Conservation (phyloP, 37 sponge, comb jelly and placozoan genomes). For the Theonella swinhoei region DNA sequence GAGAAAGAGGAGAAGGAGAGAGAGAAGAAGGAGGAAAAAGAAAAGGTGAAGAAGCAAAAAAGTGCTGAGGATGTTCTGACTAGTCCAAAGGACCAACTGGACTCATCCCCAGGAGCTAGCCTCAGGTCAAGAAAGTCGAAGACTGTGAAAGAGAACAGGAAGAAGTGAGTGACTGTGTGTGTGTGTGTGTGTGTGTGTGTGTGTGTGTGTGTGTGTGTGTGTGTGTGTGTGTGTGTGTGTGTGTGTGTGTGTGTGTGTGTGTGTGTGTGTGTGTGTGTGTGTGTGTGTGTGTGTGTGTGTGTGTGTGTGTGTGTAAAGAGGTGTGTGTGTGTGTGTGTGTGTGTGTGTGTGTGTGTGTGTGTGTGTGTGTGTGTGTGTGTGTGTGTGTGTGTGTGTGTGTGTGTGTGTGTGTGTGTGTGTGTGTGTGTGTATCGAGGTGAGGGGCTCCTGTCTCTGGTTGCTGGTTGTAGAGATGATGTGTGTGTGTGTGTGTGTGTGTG, state of each 20-base stretch:
- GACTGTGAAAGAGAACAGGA: neutral
- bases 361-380: neutral
- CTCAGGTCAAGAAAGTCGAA: neutral
- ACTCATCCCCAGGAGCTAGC: neutral
- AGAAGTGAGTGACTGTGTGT: conserved; percentile 1
- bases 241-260: conserved; percentile 60
- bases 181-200: conserved; percentile 34
- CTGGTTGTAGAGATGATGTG: neutral
- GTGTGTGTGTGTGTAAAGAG: conserved; percentile 52
- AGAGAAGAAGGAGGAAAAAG: conserved; percentile 11
- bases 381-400: conserved; percentile 24
- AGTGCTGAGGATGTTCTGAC: neutral
- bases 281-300: conserved; percentile 63
- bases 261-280: conserved; percentile 63
- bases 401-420: conserved; percentile 36
- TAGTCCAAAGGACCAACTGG: neutral
- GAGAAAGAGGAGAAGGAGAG: neutral
- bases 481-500: too few relatives aligned
- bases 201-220: conserved; percentile 51
- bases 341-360: neutral
- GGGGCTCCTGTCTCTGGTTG: neutral
- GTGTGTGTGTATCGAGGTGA: conserved; percentile 1
- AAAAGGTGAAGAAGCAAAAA: conserved; percentile 6
- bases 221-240: conserved; percentile 61
- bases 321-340: conserved; percentile 8